A percentile compares a stretch with the other conserved stretches of the same genome.
These are phyloP conservation scores for Philaenus spumarius DNA, from an alignment of 1,140 invertebrate genomes.

Conservation along the genomic window DNA sequence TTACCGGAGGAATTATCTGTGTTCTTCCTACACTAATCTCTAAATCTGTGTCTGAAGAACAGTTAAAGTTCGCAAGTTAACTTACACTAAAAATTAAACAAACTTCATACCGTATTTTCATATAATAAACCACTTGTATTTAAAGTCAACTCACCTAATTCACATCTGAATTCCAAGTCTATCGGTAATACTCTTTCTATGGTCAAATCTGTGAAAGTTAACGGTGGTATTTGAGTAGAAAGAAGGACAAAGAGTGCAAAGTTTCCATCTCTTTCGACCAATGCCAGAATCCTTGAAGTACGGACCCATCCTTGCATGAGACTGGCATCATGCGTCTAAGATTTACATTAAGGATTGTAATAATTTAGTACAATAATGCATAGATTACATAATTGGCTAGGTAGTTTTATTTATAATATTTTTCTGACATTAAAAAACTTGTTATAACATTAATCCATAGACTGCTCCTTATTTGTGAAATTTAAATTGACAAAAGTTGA, in stretches of 20 bases:
- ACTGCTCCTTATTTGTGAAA: too few species aligned
- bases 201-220: constrained; percentile 58
- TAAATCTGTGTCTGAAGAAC: neutral
- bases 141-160: constrained; percentile 55
- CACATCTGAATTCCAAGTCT: constrained; percentile 65
- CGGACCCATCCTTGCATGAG: constrained; percentile 50
- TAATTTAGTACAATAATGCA: constrained; percentile 12
- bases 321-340: constrained; percentile 42
- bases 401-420: too few species aligned
- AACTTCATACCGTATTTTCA: neutral
- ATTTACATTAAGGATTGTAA: neutral
- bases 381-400: too few species aligned
- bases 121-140: too few species aligned
- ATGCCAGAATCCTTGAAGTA: constrained; percentile 49
- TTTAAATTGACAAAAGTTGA: too few species aligned
- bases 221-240: constrained; percentile 50
- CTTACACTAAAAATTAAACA: neutral
- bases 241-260: constrained; percentile 57
- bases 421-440: too few species aligned
- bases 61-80: neutral
- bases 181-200: constrained; percentile 68
- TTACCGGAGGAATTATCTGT: too few species aligned
- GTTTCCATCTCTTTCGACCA: constrained; percentile 56
- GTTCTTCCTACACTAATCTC: neutral
- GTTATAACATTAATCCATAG: too few species aligned